Evolutionary conservation across 2,797 vertebrate species (phyloP).

Genomic region (Macrochelys suwanniensis): DNA sequence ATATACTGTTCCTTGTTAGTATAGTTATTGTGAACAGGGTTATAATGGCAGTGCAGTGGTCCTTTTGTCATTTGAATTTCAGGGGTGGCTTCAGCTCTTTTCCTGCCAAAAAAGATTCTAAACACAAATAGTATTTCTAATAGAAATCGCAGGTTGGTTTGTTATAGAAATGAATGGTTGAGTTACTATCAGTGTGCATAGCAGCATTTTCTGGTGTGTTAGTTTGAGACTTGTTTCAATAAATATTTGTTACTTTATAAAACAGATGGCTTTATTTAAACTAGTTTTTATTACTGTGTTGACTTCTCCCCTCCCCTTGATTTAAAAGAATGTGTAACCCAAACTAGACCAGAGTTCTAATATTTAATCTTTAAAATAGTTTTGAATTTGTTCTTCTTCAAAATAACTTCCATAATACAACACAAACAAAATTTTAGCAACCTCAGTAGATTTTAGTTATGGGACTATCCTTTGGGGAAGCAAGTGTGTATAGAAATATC

Average conservation of each 20-base stretch:
- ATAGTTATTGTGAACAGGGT: not conserved
- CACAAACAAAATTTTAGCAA: not conserved
- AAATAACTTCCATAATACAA: rapidly evolving
- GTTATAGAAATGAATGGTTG: not conserved
- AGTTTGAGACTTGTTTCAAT: not conserved
- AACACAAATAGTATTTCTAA: not conserved
- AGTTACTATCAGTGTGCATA: not conserved
- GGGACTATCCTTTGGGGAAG: not conserved
- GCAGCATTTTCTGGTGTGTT: not conserved
- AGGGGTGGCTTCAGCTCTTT: not conserved
- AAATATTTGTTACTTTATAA: not conserved
- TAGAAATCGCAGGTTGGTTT: not conserved
- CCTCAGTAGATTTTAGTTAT: rapidly evolving
- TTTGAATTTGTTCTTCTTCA: not conserved
- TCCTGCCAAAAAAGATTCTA: not conserved
- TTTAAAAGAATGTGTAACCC: not conserved
- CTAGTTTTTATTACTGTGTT: not conserved
- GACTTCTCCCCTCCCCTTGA: not conserved
- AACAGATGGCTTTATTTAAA: not conserved
- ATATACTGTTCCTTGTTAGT: not conserved
- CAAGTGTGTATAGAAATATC: not conserved
- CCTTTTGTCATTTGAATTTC: not conserved
- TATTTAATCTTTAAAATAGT: not conserved
- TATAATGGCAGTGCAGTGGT: not conserved
- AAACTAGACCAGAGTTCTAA: not conserved